Percentiles rank a stretch among this genome's conserved stretches.
Evolutionary conservation across 2,797 vertebrate genomes (phyloP).

Genomic region (Microcaecilia unicolor): DNA sequence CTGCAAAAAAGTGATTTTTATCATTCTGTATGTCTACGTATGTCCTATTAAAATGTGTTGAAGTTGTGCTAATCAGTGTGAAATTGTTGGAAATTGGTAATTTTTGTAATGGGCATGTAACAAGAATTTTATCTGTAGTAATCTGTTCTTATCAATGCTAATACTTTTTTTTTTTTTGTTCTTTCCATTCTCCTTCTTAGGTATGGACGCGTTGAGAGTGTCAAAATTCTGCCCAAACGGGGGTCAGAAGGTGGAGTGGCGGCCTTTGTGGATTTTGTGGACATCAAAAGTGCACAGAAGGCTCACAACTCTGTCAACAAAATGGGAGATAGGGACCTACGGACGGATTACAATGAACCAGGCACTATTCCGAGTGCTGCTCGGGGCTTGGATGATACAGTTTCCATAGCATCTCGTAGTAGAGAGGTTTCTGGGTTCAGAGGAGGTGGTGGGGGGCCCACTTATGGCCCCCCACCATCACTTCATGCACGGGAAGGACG

Average conservation of each 20-base stretch:
- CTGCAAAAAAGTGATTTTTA: too few species aligned
- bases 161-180: slow-evolving; percentile 19
- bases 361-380: slow-evolving; percentile 96
- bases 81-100: too few species aligned
- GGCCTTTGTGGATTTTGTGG: slow-evolving; percentile 99
- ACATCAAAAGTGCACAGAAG: slow-evolving; percentile 99
- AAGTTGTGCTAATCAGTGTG: too few species aligned
- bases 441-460: slow-evolving; percentile 90
- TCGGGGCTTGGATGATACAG: slow-evolving; percentile 94
- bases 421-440: slow-evolving; percentile 98
- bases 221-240: slow-evolving; percentile 96
- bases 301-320: slow-evolving; percentile 98
- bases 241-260: slow-evolving; percentile 97
- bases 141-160: too few species aligned
- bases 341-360: slow-evolving; percentile 99
- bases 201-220: slow-evolving; percentile 98
- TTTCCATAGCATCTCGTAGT: slow-evolving; percentile 91
- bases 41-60: too few species aligned
- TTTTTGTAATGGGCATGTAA: too few species aligned
- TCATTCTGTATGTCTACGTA: too few species aligned
- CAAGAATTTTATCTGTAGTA: too few species aligned
- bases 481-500: slow-evolving; percentile 99
- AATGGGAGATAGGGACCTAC: slow-evolving; percentile 98
- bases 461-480: slow-evolving; percentile 89
- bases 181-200: slow-evolving; percentile 45